Percentiles rank a stretch among this genome's conserved stretches.
These are phyloP conservation scores for Hesperia comma DNA, from an alignment of 2,888 invertebrate genomes.

Conservation along the genomic window DNA sequence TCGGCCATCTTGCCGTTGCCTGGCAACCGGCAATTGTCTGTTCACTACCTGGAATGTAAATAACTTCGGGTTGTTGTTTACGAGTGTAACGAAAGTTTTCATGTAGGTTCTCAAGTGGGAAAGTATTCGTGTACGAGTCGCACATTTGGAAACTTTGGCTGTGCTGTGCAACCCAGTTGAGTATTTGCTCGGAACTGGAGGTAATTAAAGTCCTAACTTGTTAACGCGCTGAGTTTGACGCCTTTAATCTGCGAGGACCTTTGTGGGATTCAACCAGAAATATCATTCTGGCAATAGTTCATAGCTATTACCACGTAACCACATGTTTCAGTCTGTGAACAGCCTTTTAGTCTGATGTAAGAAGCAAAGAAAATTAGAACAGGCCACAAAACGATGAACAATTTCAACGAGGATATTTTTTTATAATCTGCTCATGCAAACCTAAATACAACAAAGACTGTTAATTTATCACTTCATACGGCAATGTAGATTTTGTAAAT, in stretches of 20 bases:
- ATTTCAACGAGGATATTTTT: no score
- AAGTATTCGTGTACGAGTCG: conserved; percentile 40
- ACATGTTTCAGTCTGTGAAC: no score
- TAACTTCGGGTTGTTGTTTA: conserved; percentile 70
- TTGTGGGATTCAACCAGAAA: not conserved
- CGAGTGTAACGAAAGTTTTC: conserved; percentile 46
- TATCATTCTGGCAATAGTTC: no score
- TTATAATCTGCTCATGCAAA: no score
- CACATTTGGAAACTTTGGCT: conserved; percentile 39
- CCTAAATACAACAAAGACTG: no score
- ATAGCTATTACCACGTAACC: no score
- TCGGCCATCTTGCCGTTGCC: conserved; percentile 78
- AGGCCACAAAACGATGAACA: no score
- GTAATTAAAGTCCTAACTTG: conserved; percentile 27
- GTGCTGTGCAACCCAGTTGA: conserved; percentile 22
- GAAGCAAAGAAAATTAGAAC: no score
- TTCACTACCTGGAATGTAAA: conserved; percentile 75
- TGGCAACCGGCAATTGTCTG: conserved; percentile 77
- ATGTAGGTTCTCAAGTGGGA: conserved; percentile 35
- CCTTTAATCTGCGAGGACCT: conserved; percentile 3
- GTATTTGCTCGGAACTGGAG: conserved; percentile 18
- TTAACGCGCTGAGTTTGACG: not conserved
- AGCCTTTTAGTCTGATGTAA: not conserved
- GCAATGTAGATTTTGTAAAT: no score
- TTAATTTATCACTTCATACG: no score